Evolutionary conservation across 2,797 vertebrate genomes (phyloP).

Genomic region (Apogon talboti): DNA sequence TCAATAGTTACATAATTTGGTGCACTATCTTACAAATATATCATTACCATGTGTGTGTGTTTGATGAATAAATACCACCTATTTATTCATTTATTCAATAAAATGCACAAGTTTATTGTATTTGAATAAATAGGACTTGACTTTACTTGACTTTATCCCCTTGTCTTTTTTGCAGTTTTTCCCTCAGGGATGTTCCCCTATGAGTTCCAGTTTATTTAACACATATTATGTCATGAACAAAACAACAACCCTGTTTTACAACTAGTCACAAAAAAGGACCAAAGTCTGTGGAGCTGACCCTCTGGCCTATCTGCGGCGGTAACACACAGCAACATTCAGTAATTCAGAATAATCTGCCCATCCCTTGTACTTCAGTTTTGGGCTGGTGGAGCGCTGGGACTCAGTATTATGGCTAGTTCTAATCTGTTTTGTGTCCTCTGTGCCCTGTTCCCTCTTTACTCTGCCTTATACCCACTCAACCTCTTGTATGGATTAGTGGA

Average conservation of each 20-base stretch:
- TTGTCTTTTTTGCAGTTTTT: too few species aligned
- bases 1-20: too few species aligned
- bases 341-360: constrained; percentile 62
- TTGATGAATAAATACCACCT: too few species aligned
- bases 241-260: neutral
- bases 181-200: too few species aligned
- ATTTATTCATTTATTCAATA: too few species aligned
- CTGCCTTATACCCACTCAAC: constrained; percentile 56
- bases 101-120: too few species aligned
- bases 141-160: too few species aligned
- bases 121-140: too few species aligned
- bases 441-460: constrained; percentile 54
- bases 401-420: constrained; percentile 56
- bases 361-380: constrained; percentile 41
- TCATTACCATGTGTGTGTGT: too few species aligned
- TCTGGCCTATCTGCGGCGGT: constrained; percentile 8
- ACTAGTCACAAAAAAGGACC: neutral
- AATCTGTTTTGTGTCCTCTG: constrained; percentile 64
- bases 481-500: constrained; percentile 59
- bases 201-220: neutral
- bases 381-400: constrained; percentile 28
- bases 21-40: too few species aligned
- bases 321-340: constrained; percentile 38
- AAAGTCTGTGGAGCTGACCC: constrained; percentile 24
- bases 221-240: neutral